Conservation (phyloP, 2,888 invertebrate genomes). For the Cabera pusaria region DNA sequence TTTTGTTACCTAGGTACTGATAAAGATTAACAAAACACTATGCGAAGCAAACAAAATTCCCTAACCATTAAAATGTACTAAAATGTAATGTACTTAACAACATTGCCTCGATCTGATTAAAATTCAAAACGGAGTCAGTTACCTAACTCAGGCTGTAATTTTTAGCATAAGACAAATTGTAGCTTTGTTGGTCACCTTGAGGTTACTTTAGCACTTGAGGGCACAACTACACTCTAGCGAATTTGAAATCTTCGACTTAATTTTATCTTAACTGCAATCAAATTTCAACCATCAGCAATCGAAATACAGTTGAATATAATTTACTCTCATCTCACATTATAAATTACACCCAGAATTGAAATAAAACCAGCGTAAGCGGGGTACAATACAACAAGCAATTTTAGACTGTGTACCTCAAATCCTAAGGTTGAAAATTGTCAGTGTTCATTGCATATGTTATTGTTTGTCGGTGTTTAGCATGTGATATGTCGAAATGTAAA, state of each 20-base stretch:
- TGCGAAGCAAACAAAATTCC: too few species aligned
- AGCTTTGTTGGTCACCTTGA: constrained; percentile 36
- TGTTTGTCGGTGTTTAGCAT: constrained; percentile 80
- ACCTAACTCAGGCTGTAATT: neutral
- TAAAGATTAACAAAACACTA: too few species aligned
- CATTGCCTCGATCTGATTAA: too few species aligned
- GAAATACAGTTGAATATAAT: constrained; percentile 29
- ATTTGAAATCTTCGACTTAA: constrained; percentile 21
- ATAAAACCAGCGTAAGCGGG: constrained; percentile 36
- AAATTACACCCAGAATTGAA: constrained; percentile 50
- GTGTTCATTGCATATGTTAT: constrained; percentile 59
- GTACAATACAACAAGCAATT: constrained; percentile 18
- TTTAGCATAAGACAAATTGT: constrained; percentile 2
- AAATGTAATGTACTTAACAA: too few species aligned
- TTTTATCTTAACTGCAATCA: neutral
- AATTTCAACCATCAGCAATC: constrained; percentile 1
- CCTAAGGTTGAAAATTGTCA: constrained; percentile 41
- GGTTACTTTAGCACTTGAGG: constrained; percentile 34
- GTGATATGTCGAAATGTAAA: constrained; percentile 83
- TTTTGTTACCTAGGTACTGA: too few species aligned
- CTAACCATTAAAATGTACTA: too few species aligned
- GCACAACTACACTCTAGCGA: constrained; percentile 28
- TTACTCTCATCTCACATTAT: constrained; percentile 39
- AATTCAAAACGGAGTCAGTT: too few species aligned
- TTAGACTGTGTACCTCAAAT: accelerated